Conservation (phyloP, 2,888 invertebrate species). For the Ethmia dodecea region DNA sequence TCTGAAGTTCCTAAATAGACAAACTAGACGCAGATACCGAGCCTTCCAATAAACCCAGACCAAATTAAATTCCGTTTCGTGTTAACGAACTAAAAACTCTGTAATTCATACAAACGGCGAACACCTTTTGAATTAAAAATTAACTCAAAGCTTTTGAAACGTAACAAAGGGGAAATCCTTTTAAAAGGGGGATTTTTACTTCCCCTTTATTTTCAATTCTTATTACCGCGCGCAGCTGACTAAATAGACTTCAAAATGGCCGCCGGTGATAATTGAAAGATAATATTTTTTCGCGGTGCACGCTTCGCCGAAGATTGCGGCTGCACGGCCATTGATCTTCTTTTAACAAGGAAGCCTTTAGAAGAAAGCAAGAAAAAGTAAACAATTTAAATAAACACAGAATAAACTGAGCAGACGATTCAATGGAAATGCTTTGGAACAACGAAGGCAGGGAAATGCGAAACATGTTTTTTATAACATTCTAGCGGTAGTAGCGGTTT, state of each 20-base stretch:
- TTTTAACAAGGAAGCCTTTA: slow-evolving; percentile 2
- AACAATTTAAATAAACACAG: background rate
- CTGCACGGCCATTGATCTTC: slow-evolving; percentile 24
- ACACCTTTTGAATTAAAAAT: slow-evolving; percentile 18
- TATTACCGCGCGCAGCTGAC: slow-evolving; percentile 45
- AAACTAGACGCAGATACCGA: too few species aligned
- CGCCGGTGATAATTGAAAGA: slow-evolving; percentile 52
- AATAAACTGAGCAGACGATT: background rate
- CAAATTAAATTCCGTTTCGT: too few species aligned
- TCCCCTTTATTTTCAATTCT: slow-evolving; percentile 49
- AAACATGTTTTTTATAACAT: too few species aligned
- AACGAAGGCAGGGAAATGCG: too few species aligned
- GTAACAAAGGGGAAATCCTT: slow-evolving; percentile 11
- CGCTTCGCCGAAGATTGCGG: slow-evolving; percentile 28
- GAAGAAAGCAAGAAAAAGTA: too few species aligned
- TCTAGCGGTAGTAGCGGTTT: too few species aligned
- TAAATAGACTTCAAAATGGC: slow-evolving; percentile 46
- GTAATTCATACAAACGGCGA: slow-evolving; percentile 17
- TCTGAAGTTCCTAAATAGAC: too few species aligned
- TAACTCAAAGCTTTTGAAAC: slow-evolving; percentile 13
- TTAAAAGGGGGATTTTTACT: slow-evolving; percentile 10
- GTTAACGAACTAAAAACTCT: slow-evolving; percentile 10
- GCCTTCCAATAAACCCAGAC: too few species aligned
- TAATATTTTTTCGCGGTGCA: slow-evolving; percentile 55
- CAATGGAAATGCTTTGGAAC: too few species aligned